phyloP scores from a whole-genome alignment of 2,113 vertebrate genomes.

The Speoplatyrhinus poulsoni region DNA sequence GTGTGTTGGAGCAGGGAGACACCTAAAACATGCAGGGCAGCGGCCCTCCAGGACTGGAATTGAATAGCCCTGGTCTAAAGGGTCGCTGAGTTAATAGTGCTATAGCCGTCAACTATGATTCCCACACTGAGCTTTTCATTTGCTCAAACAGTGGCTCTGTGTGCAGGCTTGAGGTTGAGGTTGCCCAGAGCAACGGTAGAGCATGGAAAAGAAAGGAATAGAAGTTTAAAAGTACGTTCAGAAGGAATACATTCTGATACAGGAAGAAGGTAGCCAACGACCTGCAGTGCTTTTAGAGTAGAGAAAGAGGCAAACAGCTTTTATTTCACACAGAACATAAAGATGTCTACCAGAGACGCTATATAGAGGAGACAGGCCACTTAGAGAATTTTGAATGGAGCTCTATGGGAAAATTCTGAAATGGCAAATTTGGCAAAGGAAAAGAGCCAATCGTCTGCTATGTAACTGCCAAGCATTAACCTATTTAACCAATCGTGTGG shows the following conservation, averaged over 20 bases:
- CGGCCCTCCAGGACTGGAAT: too few relatives aligned
- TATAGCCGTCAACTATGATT: slow-evolving; percentile 5
- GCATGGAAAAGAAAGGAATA: neutral
- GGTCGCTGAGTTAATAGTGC: slow-evolving; percentile 10
- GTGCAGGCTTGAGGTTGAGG: slow-evolving; percentile 47
- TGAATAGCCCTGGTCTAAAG: too few relatives aligned
- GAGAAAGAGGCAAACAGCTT: neutral
- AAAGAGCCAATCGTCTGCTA: neutral
- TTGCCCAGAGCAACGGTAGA: slow-evolving; percentile 76
- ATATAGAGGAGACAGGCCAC: too few relatives aligned
- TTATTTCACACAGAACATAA: neutral
- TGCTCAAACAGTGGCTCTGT: slow-evolving; percentile 30
- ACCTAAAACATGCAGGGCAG: too few relatives aligned
- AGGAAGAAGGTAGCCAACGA: neutral
- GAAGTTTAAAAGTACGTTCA: neutral
- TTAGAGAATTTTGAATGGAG: too few relatives aligned
- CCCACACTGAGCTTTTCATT: slow-evolving; percentile 44
- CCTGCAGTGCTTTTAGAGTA: neutral
- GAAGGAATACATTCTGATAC: neutral
- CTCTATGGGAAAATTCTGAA: too few relatives aligned
- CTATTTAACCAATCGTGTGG: too few relatives aligned
- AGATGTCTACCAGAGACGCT: neutral
- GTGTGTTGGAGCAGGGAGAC: too few relatives aligned
- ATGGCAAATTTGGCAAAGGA: neutral
- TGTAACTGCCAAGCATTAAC: too few relatives aligned